Evolutionary conservation across 2,888 invertebrate genomes (phyloP).

Genomic region (Nezara viridula): DNA sequence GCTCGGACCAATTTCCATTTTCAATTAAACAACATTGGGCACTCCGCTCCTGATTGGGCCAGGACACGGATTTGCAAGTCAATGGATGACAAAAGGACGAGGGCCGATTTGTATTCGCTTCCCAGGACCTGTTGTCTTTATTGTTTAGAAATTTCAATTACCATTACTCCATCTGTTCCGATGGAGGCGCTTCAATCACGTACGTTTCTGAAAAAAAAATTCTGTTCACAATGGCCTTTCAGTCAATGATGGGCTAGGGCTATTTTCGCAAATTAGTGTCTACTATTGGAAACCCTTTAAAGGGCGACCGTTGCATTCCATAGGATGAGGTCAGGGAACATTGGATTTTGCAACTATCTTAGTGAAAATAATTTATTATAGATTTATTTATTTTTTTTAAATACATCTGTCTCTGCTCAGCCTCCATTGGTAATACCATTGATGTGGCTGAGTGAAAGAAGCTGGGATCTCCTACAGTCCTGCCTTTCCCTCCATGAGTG

Average conservation of each 20-base stretch:
- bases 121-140: constrained; percentile 53
- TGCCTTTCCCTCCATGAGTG: too few species aligned
- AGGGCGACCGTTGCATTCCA: background rate
- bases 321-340: too few species aligned
- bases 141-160: constrained; percentile 52
- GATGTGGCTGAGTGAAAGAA: too few species aligned
- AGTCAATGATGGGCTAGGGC: background rate
- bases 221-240: background rate
- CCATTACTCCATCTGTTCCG: constrained; percentile 36
- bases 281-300: background rate
- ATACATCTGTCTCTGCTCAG: too few species aligned
- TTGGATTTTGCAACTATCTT: too few species aligned
- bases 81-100: constrained; percentile 39
- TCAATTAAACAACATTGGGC: constrained; percentile 62
- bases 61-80: constrained; percentile 54
- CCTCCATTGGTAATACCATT: too few species aligned
- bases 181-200: constrained; percentile 9
- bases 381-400: too few species aligned
- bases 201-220: background rate
- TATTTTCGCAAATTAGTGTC: background rate
- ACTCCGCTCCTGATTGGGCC: constrained; percentile 55
- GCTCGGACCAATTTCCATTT: constrained; percentile 60
- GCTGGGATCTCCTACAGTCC: too few species aligned
- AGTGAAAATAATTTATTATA: too few species aligned
- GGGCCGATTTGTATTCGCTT: constrained; percentile 51